phyloP scores from a whole-genome alignment of 2,113 vertebrate species.

The Pseudorhombus dupliciocellatus region DNA sequence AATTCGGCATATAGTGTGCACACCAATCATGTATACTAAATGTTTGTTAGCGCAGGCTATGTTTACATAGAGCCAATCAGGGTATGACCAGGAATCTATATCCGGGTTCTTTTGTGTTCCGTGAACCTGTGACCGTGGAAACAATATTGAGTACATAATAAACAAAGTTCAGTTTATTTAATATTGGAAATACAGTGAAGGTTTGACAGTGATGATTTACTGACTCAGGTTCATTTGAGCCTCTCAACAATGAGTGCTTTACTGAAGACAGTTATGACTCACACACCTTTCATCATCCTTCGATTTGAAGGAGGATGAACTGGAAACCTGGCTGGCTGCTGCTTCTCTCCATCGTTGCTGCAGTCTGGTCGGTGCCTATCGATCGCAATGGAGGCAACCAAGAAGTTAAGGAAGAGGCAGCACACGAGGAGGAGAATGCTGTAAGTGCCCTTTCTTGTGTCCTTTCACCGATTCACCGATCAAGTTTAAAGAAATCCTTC shows the following conservation, averaged over 20 bases:
- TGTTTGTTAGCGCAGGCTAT: background rate
- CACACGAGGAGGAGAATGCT: constrained; percentile 77
- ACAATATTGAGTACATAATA: too few relatives aligned
- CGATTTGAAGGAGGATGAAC: constrained; percentile 67
- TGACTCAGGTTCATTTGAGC: too few relatives aligned
- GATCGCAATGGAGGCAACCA: constrained; percentile 68
- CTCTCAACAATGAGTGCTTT: too few relatives aligned
- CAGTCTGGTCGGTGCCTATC: constrained; percentile 76
- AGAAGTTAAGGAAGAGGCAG: constrained; percentile 67
- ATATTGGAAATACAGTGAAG: too few relatives aligned
- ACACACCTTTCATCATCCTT: background rate
- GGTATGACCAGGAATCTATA: background rate
- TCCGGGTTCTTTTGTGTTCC: background rate
- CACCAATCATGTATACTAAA: background rate
- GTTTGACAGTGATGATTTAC: too few relatives aligned
- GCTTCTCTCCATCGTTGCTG: constrained; percentile 66
- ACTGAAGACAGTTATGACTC: background rate
- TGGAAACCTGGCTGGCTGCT: constrained; percentile 57
- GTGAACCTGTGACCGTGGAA: too few relatives aligned
- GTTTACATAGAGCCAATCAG: background rate
- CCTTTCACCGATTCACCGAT: background rate
- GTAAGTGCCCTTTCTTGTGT: constrained; percentile 40
- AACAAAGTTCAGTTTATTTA: too few relatives aligned
- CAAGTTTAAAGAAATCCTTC: background rate
- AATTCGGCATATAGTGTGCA: background rate